Base-by-base conservation (phyloP, 1,140 invertebrate species). In the Caenorhabditis brenneri region DNA sequence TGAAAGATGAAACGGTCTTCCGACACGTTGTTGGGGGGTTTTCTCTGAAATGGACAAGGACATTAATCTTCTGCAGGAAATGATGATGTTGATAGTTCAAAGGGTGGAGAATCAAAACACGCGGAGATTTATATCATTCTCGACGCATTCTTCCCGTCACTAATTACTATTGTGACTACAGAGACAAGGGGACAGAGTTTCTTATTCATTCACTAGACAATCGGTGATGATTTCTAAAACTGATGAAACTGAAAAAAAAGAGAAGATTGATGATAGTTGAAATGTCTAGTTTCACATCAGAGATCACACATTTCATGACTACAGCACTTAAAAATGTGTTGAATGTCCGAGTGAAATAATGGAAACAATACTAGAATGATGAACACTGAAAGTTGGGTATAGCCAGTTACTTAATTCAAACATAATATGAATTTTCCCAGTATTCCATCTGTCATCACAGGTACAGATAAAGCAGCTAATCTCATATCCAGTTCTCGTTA, bases 81-180 rank as follows among this genome's bases (percentile, higher is more conserved):
- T 33, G 31, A 65, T 65, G 58, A 65, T 65, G 53, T 36, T 36
- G 65, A 42, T 46, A 36, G 65, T 74, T 74, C 65, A 74, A 42
- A 74, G 65, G 5, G 65, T n/a, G 65, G 9, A 65, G 58, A 27
- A 33, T 74, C 36, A 74, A 74, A 74, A 74, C 65, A 74, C 36
- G 65, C 65, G 7, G 33, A 42, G 36, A 74, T 74, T 74, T 9
- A 31, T 36, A 74, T 74, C 65, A 74, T 22, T 42, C 12, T 36
- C 27, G 36, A n/a, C 36, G 36, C 33, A 33, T 6, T 65, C n/a
- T 27, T 58, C n/a, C n/a, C 19, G 16, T 42, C 36, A 74, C n/a
- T n/a, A 27, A 33, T 33, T 74, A 74, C 29, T n/a, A 31, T 36
- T 36, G 12, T 15, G 29, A 65, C 19, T 7, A 74, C 19, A 27